Percentiles rank a stretch among this genome's conserved stretches.
phyloP scores from a whole-genome alignment of 2,888 invertebrate genomes.

The Dorcus hopei region DNA sequence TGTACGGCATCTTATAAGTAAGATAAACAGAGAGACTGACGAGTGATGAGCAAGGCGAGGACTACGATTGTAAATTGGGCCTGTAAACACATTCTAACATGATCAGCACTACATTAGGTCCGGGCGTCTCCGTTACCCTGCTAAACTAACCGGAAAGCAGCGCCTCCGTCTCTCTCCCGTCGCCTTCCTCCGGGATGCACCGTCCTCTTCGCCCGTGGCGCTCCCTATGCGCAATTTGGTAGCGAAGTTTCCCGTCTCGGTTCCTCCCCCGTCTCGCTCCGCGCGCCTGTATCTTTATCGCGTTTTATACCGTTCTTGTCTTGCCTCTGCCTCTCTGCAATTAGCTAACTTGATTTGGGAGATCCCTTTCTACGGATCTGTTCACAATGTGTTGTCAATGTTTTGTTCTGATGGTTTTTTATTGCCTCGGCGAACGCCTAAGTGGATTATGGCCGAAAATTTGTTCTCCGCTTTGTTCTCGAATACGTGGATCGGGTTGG shows the following conservation, averaged over 20 bases:
- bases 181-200: background rate
- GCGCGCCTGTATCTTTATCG: slow-evolving; percentile 7
- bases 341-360: slow-evolving; percentile 53
- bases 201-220: background rate
- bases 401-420: slow-evolving; percentile 45
- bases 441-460: slow-evolving; percentile 27
- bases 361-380: slow-evolving; percentile 50
- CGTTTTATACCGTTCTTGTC: background rate
- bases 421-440: slow-evolving; percentile 35
- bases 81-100: slow-evolving; percentile 53
- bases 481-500: slow-evolving; percentile 10
- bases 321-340: slow-evolving; percentile 42
- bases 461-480: slow-evolving; percentile 8
- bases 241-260: background rate
- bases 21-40: slow-evolving; percentile 46
- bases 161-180: background rate
- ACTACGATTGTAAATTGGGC: slow-evolving; percentile 50
- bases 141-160: slow-evolving; percentile 47
- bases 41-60: slow-evolving; percentile 44
- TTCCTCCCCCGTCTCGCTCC: slow-evolving; percentile 1
- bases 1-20: slow-evolving; percentile 44
- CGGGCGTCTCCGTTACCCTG: slow-evolving; percentile 47
- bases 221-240: background rate
- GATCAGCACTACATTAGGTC: slow-evolving; percentile 52
- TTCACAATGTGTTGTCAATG: slow-evolving; percentile 50